Evolutionary conservation across 2,888 invertebrate species (phyloP), one percentile per base, ranked within the genome.

Genomic region (Nasonia oneida): DNA sequence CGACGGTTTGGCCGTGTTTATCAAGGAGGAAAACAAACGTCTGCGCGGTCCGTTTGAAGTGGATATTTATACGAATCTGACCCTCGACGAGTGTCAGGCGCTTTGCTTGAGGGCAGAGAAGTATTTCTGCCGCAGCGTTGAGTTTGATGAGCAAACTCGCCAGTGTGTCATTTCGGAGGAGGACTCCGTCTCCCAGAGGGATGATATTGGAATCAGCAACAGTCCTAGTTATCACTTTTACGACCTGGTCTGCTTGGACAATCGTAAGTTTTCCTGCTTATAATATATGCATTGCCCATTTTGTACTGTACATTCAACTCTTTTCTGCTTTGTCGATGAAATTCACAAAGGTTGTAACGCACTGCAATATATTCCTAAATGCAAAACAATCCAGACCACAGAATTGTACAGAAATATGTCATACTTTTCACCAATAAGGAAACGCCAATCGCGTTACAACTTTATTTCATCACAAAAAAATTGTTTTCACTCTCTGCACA

Each of bases 151-250:
- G 89, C 96, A 97, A 94, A 97, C 97, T 3, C 96, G 96, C 83
- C 96, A 97, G 90, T 98, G 98, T 90, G 96, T 97, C n/a, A 94
- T 98, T 70, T 98, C 97, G 0, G 98, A 98, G 93, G 98, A 98
- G 94, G 98, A 98, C 92, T 98, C 98, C 0, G 96, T 97, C 67
- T 98, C 97, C 0, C 97, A 97, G 92, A 97, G 97, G 91, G 97
- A 98, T 92, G 97, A 98, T 91, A 96, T 98, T 89, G 96, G 97
- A 76, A 96, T 96, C 57, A 97, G 97, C 92, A 97, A 96, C 90
- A 97, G 97, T 89, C 97, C 97, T 3, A 97, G 97, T 14, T 97
- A 97, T 93, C 97, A 97, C 92, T 97, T 98, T 92, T 98, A 97
- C 91, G 98, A 98, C 93, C 96, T 98, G 85, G 97, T 98, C 86